phyloP scores from a whole-genome alignment of 1,140 invertebrate species.

The Heliconius nattereri region DNA sequence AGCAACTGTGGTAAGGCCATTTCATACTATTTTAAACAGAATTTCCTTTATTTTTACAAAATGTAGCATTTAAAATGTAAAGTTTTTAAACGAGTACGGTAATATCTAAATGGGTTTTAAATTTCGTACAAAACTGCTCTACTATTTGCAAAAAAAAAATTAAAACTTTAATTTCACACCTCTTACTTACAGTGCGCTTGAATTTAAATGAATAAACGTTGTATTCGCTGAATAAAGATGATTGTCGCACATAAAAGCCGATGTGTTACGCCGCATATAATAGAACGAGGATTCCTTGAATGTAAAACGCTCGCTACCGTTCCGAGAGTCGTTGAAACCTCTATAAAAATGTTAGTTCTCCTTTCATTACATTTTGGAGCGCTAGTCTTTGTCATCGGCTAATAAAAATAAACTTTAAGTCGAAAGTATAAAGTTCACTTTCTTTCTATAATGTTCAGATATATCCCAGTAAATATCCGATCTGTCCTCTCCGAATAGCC shows the following conservation, averaged over 20 bases:
- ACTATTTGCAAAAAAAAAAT: slow-evolving; percentile 1
- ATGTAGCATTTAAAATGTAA: slow-evolving; percentile 14
- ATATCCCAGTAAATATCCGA: slow-evolving; percentile 66
- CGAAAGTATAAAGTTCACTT: slow-evolving; percentile 40
- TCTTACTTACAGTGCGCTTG: slow-evolving; percentile 37
- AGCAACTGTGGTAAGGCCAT: background rate
- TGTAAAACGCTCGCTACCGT: slow-evolving; percentile 74
- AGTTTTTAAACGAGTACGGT: slow-evolving; percentile 13
- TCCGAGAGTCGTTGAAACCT: slow-evolving; percentile 75
- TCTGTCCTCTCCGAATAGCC: slow-evolving; percentile 64
- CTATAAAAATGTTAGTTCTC: slow-evolving; percentile 80
- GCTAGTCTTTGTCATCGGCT: slow-evolving; percentile 41
- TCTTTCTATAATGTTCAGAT: slow-evolving; percentile 33
- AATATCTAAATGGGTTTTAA: slow-evolving; percentile 17
- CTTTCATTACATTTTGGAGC: slow-evolving; percentile 76
- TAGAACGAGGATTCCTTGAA: slow-evolving; percentile 78
- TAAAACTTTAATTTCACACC: slow-evolving; percentile 26
- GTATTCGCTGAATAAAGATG: slow-evolving; percentile 63
- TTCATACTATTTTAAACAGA: background rate
- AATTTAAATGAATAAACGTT: slow-evolving; percentile 57
- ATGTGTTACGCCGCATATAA: slow-evolving; percentile 74
- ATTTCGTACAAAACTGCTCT: slow-evolving; percentile 14
- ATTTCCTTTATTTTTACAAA: slow-evolving; percentile 15
- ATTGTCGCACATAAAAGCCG: slow-evolving; percentile 71
- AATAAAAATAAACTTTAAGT: slow-evolving; percentile 48